These are phyloP conservation scores for Nothocercus julius DNA, from an alignment of 2,113 vertebrate species.

Conservation along the genomic window DNA sequence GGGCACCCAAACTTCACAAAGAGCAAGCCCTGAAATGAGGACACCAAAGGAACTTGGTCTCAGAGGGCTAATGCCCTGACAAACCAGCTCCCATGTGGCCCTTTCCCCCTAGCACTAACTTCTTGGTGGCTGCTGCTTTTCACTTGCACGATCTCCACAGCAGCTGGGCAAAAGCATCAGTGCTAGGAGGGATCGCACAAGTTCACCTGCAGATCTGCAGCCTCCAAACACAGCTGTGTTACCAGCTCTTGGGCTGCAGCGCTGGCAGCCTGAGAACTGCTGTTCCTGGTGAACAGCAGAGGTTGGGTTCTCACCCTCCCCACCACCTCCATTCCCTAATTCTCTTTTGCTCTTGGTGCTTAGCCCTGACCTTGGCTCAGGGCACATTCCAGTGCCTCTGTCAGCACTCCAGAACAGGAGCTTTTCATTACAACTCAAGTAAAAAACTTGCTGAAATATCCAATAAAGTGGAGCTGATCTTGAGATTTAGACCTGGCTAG, in stretches of 20 bases:
- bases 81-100: background rate
- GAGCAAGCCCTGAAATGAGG: background rate
- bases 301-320: background rate
- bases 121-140: too few species aligned
- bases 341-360: background rate
- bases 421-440: background rate
- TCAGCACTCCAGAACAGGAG: background rate
- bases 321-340: background rate
- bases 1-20: background rate
- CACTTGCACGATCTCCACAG: background rate
- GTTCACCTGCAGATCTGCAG: background rate
- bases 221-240: background rate
- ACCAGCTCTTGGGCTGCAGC: accelerated
- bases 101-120: background rate
- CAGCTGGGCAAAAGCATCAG: background rate
- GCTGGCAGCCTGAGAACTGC: background rate
- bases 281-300: background rate
- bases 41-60: background rate
- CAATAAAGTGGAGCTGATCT: background rate
- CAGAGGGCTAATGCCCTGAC: accelerated
- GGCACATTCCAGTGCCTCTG: background rate
- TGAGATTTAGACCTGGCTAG: background rate
- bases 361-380: background rate
- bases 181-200: background rate
- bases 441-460: background rate